Evolutionary conservation across 2,797 vertebrate species (phyloP).

Genomic region (Ctenosaura bakeri): DNA sequence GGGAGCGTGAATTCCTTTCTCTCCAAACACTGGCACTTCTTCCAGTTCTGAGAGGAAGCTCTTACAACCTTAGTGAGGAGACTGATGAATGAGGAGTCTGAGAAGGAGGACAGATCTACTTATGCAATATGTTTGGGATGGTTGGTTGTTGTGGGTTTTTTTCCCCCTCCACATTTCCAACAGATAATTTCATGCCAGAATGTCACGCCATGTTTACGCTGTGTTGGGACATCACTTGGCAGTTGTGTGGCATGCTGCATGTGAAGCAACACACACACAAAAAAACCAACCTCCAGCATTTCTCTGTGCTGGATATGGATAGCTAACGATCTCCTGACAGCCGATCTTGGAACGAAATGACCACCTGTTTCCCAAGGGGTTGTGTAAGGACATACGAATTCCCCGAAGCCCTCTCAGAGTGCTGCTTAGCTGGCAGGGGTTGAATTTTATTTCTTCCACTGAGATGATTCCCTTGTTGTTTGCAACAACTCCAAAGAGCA

Average conservation of each 20-base stretch:
- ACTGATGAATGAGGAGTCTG: too few relatives aligned
- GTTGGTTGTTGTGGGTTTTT: neutral
- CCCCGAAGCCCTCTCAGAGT: neutral
- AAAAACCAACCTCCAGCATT: neutral
- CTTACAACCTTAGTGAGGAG: neutral
- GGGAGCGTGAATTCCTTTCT: neutral
- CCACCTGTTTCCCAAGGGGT: slow-evolving; percentile 12
- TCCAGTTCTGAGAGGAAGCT: neutral
- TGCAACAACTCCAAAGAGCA: neutral
- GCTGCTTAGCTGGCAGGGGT: neutral
- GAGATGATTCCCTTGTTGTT: neutral
- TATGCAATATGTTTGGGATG: neutral
- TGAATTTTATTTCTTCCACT: neutral
- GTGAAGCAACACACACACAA: neutral
- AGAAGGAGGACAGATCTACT: neutral
- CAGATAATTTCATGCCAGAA: neutral
- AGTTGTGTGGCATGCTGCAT: neutral
- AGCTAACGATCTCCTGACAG: neutral
- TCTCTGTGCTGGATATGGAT: neutral
- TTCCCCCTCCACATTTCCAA: neutral
- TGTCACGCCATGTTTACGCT: neutral
- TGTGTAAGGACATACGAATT: neutral
- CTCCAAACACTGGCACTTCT: neutral
- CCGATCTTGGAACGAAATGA: neutral
- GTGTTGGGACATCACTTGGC: neutral